A percentile compares a stretch with the other conserved stretches of the same genome.
Conservation (phyloP, 1,140 invertebrate genomes). For the Lucilia sericata region DNA sequence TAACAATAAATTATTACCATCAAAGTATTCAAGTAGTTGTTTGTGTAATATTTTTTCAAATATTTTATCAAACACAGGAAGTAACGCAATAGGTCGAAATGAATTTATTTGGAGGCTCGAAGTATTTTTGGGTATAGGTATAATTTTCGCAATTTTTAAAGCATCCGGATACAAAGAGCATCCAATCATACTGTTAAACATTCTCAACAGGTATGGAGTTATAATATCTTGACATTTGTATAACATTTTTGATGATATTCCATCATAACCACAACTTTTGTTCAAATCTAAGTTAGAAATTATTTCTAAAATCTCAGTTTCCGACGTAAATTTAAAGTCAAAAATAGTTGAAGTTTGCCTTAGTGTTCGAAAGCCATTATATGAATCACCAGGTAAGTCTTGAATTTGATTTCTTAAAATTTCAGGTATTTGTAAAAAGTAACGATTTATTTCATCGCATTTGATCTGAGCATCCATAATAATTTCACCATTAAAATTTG, state of each 20-base stretch:
- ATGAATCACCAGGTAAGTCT: background rate
- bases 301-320: background rate
- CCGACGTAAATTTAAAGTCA: background rate
- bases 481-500: no score
- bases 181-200: background rate
- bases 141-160: no score
- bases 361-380: background rate
- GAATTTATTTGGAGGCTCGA: no score
- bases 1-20: background rate
- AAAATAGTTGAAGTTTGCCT: background rate
- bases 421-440: background rate
- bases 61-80: background rate
- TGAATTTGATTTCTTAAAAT: background rate
- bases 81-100: no score
- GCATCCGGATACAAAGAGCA: no score
- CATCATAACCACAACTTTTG: background rate
- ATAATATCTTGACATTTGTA: background rate
- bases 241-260: no score
- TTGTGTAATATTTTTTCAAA: constrained; percentile 14
- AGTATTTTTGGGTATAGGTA: no score
- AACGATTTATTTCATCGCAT: background rate
- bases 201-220: background rate
- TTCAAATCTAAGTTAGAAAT: background rate
- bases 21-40: background rate
- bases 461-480: no score